Evolutionary conservation across 2,888 invertebrate genomes (phyloP), one percentile per base, ranked within the genome.

Genomic region (Sylvicola cinctus): DNA sequence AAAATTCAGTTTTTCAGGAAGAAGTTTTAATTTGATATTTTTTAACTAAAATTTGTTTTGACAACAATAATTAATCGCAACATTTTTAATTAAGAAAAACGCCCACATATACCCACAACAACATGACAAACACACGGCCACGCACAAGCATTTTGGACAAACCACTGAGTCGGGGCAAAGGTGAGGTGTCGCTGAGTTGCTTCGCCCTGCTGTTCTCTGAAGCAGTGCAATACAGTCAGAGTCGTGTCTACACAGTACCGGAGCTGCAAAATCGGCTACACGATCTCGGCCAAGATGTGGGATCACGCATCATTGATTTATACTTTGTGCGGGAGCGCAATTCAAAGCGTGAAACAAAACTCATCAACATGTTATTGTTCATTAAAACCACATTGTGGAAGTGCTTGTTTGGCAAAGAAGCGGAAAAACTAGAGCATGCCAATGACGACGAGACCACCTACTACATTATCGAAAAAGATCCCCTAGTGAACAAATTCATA

Each of bases 391-490:
- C 88, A 0, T 63, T 99, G 12, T 98, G 98, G 98, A 96, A 95
- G 77, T 84, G 81, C 34, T 60, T 99, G 14, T 98, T 95, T 66
- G 95, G 95, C 2, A 84, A 87, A 50, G 98, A 98, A 62, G 96
- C 96, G 23, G 98, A 99, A 52, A 96, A 96, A 52, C 55, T 98
- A 42, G 98, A 98, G 51, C 90, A 95, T 59, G 91, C 95, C 3
- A 96, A 95, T 58, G 96, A 98, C 60, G 95, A 98, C 62, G 93
- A 95, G 50, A 74, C 81, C 42, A 95, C 90, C 1, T 98, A 96
- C 60, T 96, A 96, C 49, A 81, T 99, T 29, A 96, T 98, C 53
- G 98, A 98, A 55, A 91, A 91, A 49, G 96, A 98, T 51, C 90
- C 96, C 8, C 52, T 99, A 43, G 95, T 93, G 0, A 98, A 98